These are phyloP conservation scores for Pseudorasbora parva DNA, from an alignment of 2,113 vertebrate genomes.

Conservation along the genomic window DNA sequence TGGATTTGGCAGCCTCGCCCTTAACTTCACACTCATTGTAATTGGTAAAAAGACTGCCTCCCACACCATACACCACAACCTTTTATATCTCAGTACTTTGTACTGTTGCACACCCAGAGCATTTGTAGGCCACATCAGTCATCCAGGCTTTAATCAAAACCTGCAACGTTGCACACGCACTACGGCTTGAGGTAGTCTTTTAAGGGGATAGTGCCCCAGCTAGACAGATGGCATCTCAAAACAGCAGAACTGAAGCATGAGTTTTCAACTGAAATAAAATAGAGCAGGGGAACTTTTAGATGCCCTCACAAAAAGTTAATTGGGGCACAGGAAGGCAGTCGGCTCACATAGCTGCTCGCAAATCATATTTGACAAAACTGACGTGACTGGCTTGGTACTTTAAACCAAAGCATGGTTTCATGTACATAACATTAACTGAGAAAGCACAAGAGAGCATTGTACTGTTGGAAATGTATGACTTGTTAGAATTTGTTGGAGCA, in stretches of 20 bases:
- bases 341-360: conserved; percentile 19
- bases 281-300: not conserved
- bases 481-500: conserved; percentile 52
- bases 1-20: conserved; percentile 68
- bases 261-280: conserved; percentile 8
- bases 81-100: conserved; percentile 10
- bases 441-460: conserved; percentile 55
- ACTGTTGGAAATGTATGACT: conserved; percentile 52
- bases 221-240: conserved; percentile 18
- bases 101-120: conserved; percentile 23
- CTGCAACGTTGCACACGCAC: conserved; percentile 16
- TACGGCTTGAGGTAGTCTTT: not conserved
- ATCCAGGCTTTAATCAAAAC: conserved; percentile 44
- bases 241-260: conserved; percentile 25
- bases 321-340: conserved; percentile 38
- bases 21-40: conserved; percentile 70
- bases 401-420: conserved; percentile 49
- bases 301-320: conserved; percentile 42
- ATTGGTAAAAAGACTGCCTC: conserved; percentile 57
- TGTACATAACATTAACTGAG: conserved; percentile 46
- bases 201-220: not conserved
- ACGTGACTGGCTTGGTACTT: conserved; percentile 39
- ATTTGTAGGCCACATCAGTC: conserved; percentile 42
- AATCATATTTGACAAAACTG: conserved; percentile 51
- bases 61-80: conserved; percentile 12